Conservation (phyloP, 2,113 vertebrate species). For the Perccottus glenii region DNA sequence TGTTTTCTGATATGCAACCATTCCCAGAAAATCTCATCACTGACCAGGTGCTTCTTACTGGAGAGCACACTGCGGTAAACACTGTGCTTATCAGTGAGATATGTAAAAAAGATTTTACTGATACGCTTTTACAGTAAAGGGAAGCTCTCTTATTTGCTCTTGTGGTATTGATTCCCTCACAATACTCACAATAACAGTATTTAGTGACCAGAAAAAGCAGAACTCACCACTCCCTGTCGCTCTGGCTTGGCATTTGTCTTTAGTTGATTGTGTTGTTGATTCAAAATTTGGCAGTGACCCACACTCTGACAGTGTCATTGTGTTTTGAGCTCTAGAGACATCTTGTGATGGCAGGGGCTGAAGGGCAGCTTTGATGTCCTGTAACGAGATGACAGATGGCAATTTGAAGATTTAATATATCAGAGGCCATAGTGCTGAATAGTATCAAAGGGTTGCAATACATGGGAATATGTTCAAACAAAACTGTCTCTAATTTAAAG, state of each 20-base stretch:
- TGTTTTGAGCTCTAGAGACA: slow-evolving; percentile 13
- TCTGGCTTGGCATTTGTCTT: slow-evolving; percentile 31
- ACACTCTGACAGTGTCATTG: slow-evolving; percentile 31
- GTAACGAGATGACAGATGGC: slow-evolving; percentile 14
- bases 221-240: slow-evolving; percentile 76
- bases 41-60: slow-evolving; percentile 12
- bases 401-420: neutral
- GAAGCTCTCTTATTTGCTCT: slow-evolving; percentile 69
- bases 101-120: slow-evolving; percentile 63
- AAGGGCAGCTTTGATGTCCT: slow-evolving; percentile 33
- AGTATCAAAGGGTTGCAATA: neutral
- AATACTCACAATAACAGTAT: slow-evolving; percentile 62
- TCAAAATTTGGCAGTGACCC: slow-evolving; percentile 43
- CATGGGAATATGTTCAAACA: neutral
- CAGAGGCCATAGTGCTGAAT: neutral
- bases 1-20: slow-evolving; percentile 49
- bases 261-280: slow-evolving; percentile 46
- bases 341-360: slow-evolving; percentile 38
- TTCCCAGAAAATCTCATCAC: slow-evolving; percentile 60
- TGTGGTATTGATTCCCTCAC: slow-evolving; percentile 61
- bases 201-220: slow-evolving; percentile 75
- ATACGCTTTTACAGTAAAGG: slow-evolving; percentile 71
- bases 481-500: neutral
- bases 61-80: slow-evolving; percentile 34
- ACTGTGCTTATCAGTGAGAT: slow-evolving; percentile 58